phyloP scores from a whole-genome alignment of 2,888 invertebrate genomes.

The Conistra vaccinii region DNA sequence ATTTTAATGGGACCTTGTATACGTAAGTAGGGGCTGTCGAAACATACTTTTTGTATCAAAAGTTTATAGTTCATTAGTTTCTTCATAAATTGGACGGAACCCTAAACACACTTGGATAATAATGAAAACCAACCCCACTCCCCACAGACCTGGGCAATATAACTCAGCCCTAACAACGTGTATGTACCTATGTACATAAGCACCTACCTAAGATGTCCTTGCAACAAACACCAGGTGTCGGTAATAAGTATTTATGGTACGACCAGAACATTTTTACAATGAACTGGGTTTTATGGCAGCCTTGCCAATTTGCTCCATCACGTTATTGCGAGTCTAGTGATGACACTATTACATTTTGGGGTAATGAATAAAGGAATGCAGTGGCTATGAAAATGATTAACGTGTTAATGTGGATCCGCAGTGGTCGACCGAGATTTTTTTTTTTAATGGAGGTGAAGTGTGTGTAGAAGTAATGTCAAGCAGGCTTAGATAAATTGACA shows the following conservation, averaged over 20 bases:
- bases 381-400: neutral
- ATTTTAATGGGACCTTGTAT: too few species aligned
- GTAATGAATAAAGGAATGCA: neutral
- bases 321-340: constrained; percentile 41
- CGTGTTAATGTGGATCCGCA: too few species aligned
- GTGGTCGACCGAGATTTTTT: too few species aligned
- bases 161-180: constrained; percentile 24
- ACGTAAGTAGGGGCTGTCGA: too few species aligned
- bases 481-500: too few species aligned
- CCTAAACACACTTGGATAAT: neutral
- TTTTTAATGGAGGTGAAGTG: too few species aligned
- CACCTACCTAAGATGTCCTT: constrained; percentile 27
- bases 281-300: constrained; percentile 55
- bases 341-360: neutral
- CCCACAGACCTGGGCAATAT: constrained; percentile 16
- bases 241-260: constrained; percentile 63
- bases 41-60: too few species aligned
- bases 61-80: too few species aligned
- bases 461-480: too few species aligned
- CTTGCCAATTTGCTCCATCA: constrained; percentile 57
- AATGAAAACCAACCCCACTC: neutral
- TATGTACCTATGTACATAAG: neutral
- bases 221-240: constrained; percentile 55
- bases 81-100: too few species aligned
- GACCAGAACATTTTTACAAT: constrained; percentile 62